These are phyloP conservation scores for Scleropages formosus DNA, from an alignment of 2,797 vertebrate genomes.

Conservation along the genomic window DNA sequence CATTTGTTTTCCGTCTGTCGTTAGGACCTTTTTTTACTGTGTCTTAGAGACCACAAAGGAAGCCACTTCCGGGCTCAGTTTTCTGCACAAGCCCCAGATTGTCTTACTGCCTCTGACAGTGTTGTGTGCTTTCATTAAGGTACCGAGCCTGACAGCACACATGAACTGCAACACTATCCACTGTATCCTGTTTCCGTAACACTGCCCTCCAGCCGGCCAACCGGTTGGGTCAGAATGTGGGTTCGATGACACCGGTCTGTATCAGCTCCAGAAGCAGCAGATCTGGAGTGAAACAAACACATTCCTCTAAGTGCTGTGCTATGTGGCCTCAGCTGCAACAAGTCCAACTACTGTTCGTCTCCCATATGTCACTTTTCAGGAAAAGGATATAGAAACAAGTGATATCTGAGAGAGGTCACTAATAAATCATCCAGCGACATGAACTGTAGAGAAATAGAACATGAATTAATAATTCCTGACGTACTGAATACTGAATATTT, in stretches of 20 bases:
- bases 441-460: background rate
- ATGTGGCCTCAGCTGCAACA: background rate
- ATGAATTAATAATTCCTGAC: too few relatives aligned
- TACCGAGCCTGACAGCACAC: slow-evolving; percentile 48
- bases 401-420: background rate
- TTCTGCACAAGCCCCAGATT: slow-evolving; percentile 45
- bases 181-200: slow-evolving; percentile 61
- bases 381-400: background rate
- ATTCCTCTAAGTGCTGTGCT: slow-evolving; percentile 4
- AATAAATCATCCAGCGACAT: background rate
- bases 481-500: background rate
- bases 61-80: slow-evolving; percentile 44
- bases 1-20: background rate
- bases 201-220: slow-evolving; percentile 49
- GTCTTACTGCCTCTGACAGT: slow-evolving; percentile 65
- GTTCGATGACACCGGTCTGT: slow-evolving; percentile 25
- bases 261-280: slow-evolving; percentile 21
- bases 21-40: slow-evolving; percentile 29
- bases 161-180: slow-evolving; percentile 56
- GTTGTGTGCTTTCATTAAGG: slow-evolving; percentile 64
- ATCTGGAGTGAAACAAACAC: background rate
- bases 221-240: slow-evolving; percentile 27
- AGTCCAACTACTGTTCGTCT: background rate
- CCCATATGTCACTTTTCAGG: background rate
- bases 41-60: slow-evolving; percentile 50